These are phyloP conservation scores for Lepidocolaptes lacrymiger DNA, from an alignment of 2,797 vertebrate species.

Conservation along the genomic window DNA sequence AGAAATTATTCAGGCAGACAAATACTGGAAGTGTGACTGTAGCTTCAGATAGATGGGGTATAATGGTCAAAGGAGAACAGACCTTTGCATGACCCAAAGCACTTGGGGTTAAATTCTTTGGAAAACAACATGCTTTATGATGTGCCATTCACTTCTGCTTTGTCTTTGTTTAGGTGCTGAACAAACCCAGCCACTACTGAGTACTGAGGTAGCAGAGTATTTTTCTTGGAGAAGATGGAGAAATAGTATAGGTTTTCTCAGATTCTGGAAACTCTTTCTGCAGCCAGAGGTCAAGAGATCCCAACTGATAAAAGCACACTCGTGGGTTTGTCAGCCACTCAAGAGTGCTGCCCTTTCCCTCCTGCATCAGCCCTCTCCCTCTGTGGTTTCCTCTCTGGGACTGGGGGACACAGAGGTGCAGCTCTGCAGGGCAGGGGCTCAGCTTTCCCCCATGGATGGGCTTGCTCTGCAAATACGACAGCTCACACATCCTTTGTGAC, in stretches of 20 bases:
- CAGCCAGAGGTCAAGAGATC: not conserved
- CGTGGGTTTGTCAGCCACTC: not conserved
- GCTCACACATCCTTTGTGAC: rapidly evolving
- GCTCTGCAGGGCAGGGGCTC: not conserved
- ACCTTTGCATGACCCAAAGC: not conserved
- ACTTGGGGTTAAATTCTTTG: not conserved
- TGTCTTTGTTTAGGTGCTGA: not conserved
- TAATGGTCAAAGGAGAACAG: not conserved
- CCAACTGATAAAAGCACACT: not conserved
- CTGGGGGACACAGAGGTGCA: not conserved
- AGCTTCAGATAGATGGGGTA: not conserved
- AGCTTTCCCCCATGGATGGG: not conserved
- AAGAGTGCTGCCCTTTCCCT: not conserved
- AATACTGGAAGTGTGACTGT: not conserved
- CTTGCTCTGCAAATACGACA: not conserved
- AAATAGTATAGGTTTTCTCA: not conserved
- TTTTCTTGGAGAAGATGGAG: not conserved
- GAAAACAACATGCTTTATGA: not conserved
- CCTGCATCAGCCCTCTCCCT: not conserved
- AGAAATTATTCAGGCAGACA: not conserved
- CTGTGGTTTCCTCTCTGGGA: not conserved
- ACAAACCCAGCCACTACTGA: rapidly evolving
- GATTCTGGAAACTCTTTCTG: not conserved
- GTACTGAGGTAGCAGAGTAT: not conserved
- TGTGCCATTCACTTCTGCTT: not conserved